A percentile compares a stretch with the other conserved stretches of the same genome.
Evolutionary conservation across 2,797 vertebrate species (phyloP).

Genomic region (Oceanodroma leucorhoa): DNA sequence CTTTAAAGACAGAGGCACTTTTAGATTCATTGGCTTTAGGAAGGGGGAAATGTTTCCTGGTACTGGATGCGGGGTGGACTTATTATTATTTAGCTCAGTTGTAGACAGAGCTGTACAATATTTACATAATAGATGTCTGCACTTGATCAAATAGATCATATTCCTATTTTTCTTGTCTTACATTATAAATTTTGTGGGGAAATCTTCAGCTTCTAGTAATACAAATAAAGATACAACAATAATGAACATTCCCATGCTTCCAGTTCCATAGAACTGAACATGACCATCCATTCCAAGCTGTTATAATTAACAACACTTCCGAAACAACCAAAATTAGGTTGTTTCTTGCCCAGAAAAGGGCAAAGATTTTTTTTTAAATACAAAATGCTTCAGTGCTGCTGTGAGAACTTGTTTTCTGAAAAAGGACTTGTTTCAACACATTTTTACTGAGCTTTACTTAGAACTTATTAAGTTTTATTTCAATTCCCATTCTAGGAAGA

Average conservation of each 20-base stretch:
- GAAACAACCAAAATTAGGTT: neutral
- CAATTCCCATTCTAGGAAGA: neutral
- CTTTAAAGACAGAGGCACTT: neutral
- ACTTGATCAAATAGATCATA: neutral
- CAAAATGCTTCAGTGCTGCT: neutral
- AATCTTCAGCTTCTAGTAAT: neutral
- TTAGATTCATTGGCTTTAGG: neutral
- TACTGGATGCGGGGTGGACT: neutral
- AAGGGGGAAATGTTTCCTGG: neutral
- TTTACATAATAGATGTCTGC: neutral
- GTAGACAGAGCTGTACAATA: neutral
- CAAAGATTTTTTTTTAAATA: neutral
- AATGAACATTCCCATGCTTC: neutral
- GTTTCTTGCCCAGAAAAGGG: constrained; percentile 28
- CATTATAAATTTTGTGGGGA: neutral
- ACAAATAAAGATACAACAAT: neutral
- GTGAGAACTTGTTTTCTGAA: neutral
- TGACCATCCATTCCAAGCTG: neutral
- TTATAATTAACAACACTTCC: neutral
- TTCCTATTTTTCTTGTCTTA: neutral
- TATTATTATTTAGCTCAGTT: neutral
- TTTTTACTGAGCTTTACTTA: neutral
- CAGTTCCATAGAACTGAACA: neutral
- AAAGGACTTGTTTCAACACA: constrained; percentile 14
- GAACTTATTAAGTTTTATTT: neutral